Conservation (phyloP, 23 tunicate species). For the Styela clava region DNA sequence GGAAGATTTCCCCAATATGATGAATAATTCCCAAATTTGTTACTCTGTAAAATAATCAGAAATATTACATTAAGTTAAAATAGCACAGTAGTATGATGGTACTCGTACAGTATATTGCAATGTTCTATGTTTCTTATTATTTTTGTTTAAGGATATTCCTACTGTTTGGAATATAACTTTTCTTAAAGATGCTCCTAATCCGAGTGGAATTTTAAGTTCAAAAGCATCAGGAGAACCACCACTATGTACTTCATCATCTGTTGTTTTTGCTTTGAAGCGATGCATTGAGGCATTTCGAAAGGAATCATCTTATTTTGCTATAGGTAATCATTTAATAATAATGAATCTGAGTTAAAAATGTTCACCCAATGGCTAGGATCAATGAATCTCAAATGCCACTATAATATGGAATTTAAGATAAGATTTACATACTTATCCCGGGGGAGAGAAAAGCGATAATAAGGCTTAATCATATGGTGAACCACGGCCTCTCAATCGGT, state of each 20-base stretch:
- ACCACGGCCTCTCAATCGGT: too few relatives aligned
- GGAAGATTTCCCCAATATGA: too few relatives aligned
- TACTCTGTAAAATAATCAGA: too few relatives aligned
- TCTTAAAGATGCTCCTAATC: constrained; percentile 43
- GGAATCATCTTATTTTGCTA: constrained; percentile 4
- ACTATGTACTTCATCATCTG: constrained; percentile 42
- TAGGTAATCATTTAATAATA: background rate
- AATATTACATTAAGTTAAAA: too few relatives aligned
- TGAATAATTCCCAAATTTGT: too few relatives aligned
- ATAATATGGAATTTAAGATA: background rate
- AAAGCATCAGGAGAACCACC: constrained; percentile 90
- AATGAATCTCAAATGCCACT: background rate
- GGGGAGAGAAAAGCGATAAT: too few relatives aligned
- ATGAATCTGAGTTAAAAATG: too few relatives aligned
- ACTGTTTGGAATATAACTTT: constrained; percentile 57
- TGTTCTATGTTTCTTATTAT: too few relatives aligned
- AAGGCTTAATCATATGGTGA: too few relatives aligned
- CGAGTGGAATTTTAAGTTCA: constrained; percentile 44
- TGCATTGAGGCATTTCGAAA: constrained; percentile 10
- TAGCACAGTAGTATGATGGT: too few relatives aligned
- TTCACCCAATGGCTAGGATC: background rate
- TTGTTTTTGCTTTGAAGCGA: constrained; percentile 42
- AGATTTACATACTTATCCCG: too few relatives aligned
- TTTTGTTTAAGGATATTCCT: constrained; percentile 44
- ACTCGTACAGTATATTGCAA: too few relatives aligned